Base-by-base conservation (phyloP, 2,888 invertebrate species). In the Automeris io region DNA sequence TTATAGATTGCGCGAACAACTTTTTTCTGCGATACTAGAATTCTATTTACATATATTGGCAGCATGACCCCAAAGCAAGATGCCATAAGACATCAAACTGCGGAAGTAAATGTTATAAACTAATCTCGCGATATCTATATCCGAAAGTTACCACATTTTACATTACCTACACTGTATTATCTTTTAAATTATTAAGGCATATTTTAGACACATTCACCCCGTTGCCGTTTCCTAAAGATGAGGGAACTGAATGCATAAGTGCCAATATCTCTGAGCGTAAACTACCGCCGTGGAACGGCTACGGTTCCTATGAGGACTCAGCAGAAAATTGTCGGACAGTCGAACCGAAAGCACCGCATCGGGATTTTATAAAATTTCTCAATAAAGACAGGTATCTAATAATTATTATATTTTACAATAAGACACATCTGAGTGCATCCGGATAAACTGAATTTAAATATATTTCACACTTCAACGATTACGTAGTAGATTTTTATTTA, bases 241-340 rank as follows among this genome's bases (percentile, higher is more conserved):
- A 69, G 5, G 50, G 60, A 3, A 60, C 53, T 0, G 71, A 73
- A 39, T 65, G 68, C 35, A 43, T 79, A 6, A 55, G 75, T 39
- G 56, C 74, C 34, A 59, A 50, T 1, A 44, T 78, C 31, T 61
- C 67, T 2, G 74, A 87, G 13, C 71, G 89, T 1, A 72, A 89
- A 48, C 63, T 93, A 31, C 96, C 97, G 0, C 96, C 96, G 0
- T 97, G 95, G 90, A 97, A 96, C 63, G 97, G 97, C 2, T 96
- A 92, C 75, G 97, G 97, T 0, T 91, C 92, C 0, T 93, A 95
- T 62, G 95, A 95, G 44, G 97, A 97, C 67, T 96, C 96, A 0
- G 93, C 95, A 5, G 93, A 93, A 50, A 96, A 96, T 63, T 96
- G 96, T 62, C 89, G 91, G 34, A 91, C 92, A 0, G 91, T 97